Percentiles rank a stretch among this genome's conserved stretches.
These are phyloP conservation scores for Leptinotarsa rubiginosa DNA, from an alignment of 2,888 invertebrate species.

Conservation along the genomic window DNA sequence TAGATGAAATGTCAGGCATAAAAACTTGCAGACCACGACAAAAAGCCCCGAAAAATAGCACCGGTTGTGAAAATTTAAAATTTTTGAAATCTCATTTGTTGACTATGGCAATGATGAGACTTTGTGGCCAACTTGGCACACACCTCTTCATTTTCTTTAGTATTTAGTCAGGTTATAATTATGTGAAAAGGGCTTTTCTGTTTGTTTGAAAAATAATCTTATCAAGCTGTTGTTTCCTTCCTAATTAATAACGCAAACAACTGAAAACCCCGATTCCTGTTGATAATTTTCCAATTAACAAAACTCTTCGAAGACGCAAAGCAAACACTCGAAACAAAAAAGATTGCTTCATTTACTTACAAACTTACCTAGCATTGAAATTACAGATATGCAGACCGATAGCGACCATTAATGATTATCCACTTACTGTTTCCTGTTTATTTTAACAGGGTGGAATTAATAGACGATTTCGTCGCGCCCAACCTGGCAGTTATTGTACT, in stretches of 20 bases:
- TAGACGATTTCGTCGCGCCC: conserved; percentile 43
- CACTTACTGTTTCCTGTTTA: conserved; percentile 58
- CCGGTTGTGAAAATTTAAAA: too few species aligned
- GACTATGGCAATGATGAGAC: too few species aligned
- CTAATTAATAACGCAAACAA: background rate
- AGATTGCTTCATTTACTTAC: conserved; percentile 18
- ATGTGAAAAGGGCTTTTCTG: too few species aligned
- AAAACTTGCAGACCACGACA: too few species aligned
- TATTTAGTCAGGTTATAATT: too few species aligned
- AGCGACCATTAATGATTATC: conserved; percentile 53
- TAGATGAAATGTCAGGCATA: too few species aligned
- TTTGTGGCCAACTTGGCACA: too few species aligned
- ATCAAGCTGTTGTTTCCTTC: conserved; percentile 1
- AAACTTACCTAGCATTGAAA: conserved; percentile 20
- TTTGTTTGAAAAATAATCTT: background rate
- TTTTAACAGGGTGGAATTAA: conserved; percentile 50
- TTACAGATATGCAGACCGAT: conserved; percentile 40
- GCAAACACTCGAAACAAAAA: conserved; percentile 13
- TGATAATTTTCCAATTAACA: conserved; percentile 18
- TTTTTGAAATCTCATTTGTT: too few species aligned
- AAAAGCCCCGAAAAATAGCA: too few species aligned
- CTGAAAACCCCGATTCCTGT: background rate
- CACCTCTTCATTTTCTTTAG: too few species aligned
- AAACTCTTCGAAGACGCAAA: background rate
- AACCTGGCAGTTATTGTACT: conserved; percentile 53